Evolutionary conservation across 1,140 invertebrate genomes (phyloP).

Genomic region (Drosophila nebulosa): DNA sequence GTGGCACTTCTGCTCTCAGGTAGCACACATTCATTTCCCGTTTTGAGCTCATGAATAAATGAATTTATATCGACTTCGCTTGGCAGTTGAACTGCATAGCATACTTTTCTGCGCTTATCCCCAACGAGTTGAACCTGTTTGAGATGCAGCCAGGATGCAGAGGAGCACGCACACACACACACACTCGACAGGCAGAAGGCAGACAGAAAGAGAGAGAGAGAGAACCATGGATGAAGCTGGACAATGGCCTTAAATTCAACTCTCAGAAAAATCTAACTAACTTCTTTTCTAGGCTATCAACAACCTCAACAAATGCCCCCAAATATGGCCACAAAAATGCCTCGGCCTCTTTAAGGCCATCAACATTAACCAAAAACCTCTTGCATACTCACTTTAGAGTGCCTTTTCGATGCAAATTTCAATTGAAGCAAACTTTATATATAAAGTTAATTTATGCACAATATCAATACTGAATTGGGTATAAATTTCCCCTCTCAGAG

Average conservation of each 20-base stretch:
- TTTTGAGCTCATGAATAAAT: conserved; percentile 74
- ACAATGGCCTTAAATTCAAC: too few species aligned
- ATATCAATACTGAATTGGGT: conserved; percentile 54
- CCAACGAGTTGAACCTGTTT: neutral
- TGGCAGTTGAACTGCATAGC: conserved; percentile 63
- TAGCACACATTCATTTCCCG: conserved; percentile 67
- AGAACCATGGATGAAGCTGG: too few species aligned
- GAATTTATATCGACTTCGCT: conserved; percentile 71
- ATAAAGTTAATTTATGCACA: conserved; percentile 71
- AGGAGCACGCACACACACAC: too few species aligned
- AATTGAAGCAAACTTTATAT: conserved; percentile 51
- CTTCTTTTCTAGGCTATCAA: too few species aligned
- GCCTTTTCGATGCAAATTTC: conserved; percentile 55
- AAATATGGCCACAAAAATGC: too few species aligned
- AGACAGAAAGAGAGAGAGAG: neutral
- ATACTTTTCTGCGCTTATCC: conserved; percentile 50
- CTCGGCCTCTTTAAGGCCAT: too few species aligned
- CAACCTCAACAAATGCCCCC: too few species aligned
- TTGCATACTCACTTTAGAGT: too few species aligned
- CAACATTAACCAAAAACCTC: too few species aligned
- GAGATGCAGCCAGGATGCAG: neutral
- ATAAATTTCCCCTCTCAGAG: neutral
- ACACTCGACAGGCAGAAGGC: neutral
- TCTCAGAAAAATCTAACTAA: neutral
- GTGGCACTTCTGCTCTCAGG: too few species aligned